phyloP scores from a whole-genome alignment of 2,797 vertebrate species.

The Brachymystax lenok region DNA sequence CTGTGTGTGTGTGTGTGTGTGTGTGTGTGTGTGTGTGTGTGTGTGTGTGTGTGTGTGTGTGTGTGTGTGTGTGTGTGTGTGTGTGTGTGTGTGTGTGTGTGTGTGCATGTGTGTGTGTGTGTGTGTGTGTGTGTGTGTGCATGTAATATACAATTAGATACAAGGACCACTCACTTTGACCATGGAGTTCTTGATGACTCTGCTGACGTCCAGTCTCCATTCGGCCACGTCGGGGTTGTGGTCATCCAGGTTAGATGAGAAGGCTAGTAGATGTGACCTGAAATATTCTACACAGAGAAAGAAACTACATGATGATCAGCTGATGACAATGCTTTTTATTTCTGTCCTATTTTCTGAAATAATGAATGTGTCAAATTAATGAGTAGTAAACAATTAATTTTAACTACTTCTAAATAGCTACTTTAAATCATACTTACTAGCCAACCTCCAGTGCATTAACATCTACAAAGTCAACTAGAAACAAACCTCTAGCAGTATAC shows the following conservation, averaged over 20 bases:
- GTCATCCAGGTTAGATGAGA: constrained; percentile 94
- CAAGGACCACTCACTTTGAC: constrained; percentile 82
- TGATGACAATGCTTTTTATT: background rate
- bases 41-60: too few relatives aligned
- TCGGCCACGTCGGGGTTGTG: constrained; percentile 95
- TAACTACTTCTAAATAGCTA: too few relatives aligned
- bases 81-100: too few relatives aligned
- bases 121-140: background rate
- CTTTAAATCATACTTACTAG: too few relatives aligned
- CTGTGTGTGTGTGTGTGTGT: too few relatives aligned
- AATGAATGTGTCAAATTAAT: too few relatives aligned
- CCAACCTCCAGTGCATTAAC: background rate
- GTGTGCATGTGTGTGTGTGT: too few relatives aligned
- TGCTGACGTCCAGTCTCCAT: constrained; percentile 90
- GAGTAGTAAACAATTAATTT: too few relatives aligned
- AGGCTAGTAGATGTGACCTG: constrained; percentile 87
- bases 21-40: too few relatives aligned
- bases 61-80: too few relatives aligned
- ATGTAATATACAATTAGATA: background rate
- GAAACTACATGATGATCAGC: background rate
- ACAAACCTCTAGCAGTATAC: too few relatives aligned
- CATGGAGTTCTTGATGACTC: constrained; percentile 88
- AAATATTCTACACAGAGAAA: constrained; percentile 84
- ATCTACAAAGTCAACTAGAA: background rate
- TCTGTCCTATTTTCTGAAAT: too few relatives aligned